Base-by-base conservation (phyloP, 2,888 invertebrate species). In the Nudaria mundana region DNA sequence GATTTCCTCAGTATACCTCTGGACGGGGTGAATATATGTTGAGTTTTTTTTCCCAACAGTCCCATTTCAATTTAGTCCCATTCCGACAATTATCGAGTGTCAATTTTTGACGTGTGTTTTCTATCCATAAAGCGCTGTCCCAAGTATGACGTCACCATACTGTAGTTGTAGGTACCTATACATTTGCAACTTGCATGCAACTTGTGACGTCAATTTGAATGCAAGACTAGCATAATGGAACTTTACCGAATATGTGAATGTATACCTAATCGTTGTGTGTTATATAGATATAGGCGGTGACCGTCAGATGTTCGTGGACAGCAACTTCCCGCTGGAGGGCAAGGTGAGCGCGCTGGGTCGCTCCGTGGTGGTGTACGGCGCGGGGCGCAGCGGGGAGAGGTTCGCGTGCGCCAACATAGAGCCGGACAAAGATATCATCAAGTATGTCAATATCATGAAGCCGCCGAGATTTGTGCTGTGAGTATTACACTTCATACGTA, bases 401-500 rank as follows among this genome's bases (percentile, higher is more conserved):
- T 94, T 94, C 72, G 97, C 97, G 1, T 97, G 97, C 76, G 97
- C 97, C 36, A 97, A 97, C 75, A 95, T 98, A 48, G 94, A 95
- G 68, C 95, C 96, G 0, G 97, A 97, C 72, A 93, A 95, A 68
- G 95, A 97, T 74, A 95, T 97, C 47, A 93, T 97, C 34, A 97
- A 97, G 81, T 97, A 94, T 66, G 94, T 94, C 0, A 97, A 97
- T 58, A 92, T 97, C 18, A 93, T 94, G 76, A 95, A 94, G 75
- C 95, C 96, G 30, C 96, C 97, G 0, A 90, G 95, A 76, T 97
- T 97, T 78, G 95, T 96, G 11, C 90, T 95, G 96, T 97, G 86
- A 92, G 93, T 90, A 30, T 30, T n/a, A n/a, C n/a, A n/a, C 5
- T 24, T 8, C 3, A 8, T 8, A 5, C 15, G 18, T 24, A n/a